Base-by-base conservation (phyloP, 2,888 invertebrate species). In the Pardosa pseudoannulata region DNA sequence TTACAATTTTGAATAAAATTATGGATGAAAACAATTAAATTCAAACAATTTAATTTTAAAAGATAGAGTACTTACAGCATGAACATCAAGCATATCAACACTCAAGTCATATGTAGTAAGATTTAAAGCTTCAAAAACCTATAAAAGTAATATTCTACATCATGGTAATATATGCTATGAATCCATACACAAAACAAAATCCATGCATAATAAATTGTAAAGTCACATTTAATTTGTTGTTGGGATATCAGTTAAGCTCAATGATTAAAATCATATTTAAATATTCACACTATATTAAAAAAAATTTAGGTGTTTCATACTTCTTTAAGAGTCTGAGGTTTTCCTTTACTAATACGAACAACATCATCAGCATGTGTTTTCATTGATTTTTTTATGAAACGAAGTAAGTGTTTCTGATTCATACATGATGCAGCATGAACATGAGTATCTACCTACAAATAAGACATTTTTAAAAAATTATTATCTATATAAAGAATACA, bases 391-490 rank as follows among this genome's bases (percentile, higher is more conserved):
- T 99, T 99, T 91, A 99, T 99, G 92, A 99, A 99, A 28, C 99
- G 95, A 89, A 99, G 93, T 89, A 99, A 93, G 91, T 99, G 99
- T 91, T 99, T 99, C 92, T 99, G 99, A 92, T 99, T 99, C 99
- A 99, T 99, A 92, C 98, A 98, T 0, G 98, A 98, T 0, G 99
- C 98, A 0, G 98, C 99, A 92, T 99, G 99, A 90, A 99, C 98
- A 93, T 99, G 99, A 50, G 99, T 99, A 92, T 99, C 99, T 89
- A 99, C 99, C 94, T 98, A 94, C 19, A 89, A 68, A 72, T 29
- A 23, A 36, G 36, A 36, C 6, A 7, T 36, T 36, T 36, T 36
- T 36, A 36, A 36, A 36, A 36, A n/a, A n/a, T n/a, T n/a, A n/a
- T n/a, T n/a, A n/a, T n/a, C n/a, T n/a, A n/a, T n/a, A n/a, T n/a